These are phyloP conservation scores for Nemapogon koenigi DNA, from an alignment of 2,888 invertebrate genomes.

Conservation along the genomic window DNA sequence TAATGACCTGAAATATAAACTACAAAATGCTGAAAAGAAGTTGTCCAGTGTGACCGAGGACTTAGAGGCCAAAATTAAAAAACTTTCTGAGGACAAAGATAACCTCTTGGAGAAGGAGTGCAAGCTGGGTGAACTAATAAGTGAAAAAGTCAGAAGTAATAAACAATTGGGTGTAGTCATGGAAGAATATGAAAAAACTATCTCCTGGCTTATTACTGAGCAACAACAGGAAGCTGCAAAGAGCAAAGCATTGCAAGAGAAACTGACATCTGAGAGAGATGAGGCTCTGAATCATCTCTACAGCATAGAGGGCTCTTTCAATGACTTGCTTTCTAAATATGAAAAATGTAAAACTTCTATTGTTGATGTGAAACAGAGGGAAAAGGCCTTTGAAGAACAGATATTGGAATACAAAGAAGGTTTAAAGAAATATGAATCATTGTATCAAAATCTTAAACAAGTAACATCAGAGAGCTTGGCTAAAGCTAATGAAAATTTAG, in stretches of 20 bases:
- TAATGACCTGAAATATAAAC: slow-evolving; percentile 36
- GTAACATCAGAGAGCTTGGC: slow-evolving; percentile 85
- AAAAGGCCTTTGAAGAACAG: slow-evolving; percentile 72
- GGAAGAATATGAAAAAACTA: slow-evolving; percentile 81
- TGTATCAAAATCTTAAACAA: slow-evolving; percentile 83
- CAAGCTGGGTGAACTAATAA: slow-evolving; percentile 38
- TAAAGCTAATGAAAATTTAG: slow-evolving; percentile 78
- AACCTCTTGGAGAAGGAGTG: slow-evolving; percentile 31
- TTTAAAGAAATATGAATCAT: slow-evolving; percentile 75
- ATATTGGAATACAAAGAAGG: slow-evolving; percentile 73
- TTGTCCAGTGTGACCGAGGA: slow-evolving; percentile 34
- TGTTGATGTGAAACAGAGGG: slow-evolving; percentile 60
- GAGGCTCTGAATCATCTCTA: slow-evolving; percentile 64
- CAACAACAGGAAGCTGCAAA: slow-evolving; percentile 70
- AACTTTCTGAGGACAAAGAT: slow-evolving; percentile 38
- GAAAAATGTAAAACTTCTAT: slow-evolving; percentile 69
- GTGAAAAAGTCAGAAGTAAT: slow-evolving; percentile 41
- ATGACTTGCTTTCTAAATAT: slow-evolving; percentile 66
- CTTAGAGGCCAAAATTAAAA: slow-evolving; percentile 36
- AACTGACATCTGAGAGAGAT: slow-evolving; percentile 60
- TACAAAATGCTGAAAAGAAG: slow-evolving; percentile 39
- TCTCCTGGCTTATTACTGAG: slow-evolving; percentile 74
- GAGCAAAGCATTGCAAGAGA: slow-evolving; percentile 47
- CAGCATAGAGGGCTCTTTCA: slow-evolving; percentile 68
- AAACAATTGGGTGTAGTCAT: slow-evolving; percentile 71